A percentile compares a stretch with the other conserved stretches of the same genome.
Evolutionary conservation across 2,113 vertebrate species (phyloP).

Genomic region (Zosterops lateralis): DNA sequence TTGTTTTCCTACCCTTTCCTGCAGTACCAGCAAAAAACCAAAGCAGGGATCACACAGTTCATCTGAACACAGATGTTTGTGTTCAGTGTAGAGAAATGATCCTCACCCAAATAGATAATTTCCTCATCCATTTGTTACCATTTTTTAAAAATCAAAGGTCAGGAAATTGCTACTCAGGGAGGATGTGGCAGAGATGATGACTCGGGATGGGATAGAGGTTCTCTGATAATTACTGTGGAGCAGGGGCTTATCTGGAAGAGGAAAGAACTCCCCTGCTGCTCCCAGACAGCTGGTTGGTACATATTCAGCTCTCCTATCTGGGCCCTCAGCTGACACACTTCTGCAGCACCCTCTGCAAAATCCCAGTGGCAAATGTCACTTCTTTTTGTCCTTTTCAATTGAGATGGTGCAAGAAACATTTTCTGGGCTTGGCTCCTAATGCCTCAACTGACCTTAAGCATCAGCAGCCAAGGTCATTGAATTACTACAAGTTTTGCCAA

Average conservation of each 20-base stretch:
- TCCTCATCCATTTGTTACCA: background rate
- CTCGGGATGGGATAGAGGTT: background rate
- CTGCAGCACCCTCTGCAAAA: background rate
- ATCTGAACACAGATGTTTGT: background rate
- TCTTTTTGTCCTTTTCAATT: background rate
- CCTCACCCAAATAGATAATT: background rate
- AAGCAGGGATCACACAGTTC: background rate
- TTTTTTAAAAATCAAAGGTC: background rate
- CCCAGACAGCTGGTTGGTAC: background rate
- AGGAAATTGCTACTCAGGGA: background rate
- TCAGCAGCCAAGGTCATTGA: background rate
- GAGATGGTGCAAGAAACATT: background rate
- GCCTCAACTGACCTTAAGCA: background rate
- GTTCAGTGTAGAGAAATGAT: background rate
- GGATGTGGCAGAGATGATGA: background rate
- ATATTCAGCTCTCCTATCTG: background rate
- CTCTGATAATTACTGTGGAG: background rate
- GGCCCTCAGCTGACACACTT: background rate
- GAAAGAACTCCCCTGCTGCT: background rate
- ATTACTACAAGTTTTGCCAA: background rate
- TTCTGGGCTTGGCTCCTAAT: background rate
- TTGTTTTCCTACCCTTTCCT: background rate
- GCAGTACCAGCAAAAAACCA: background rate
- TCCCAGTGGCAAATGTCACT: background rate
- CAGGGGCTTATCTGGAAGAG: background rate